Base-by-base conservation (phyloP, 1,140 invertebrate genomes). In the Drosophila eugracilis region DNA sequence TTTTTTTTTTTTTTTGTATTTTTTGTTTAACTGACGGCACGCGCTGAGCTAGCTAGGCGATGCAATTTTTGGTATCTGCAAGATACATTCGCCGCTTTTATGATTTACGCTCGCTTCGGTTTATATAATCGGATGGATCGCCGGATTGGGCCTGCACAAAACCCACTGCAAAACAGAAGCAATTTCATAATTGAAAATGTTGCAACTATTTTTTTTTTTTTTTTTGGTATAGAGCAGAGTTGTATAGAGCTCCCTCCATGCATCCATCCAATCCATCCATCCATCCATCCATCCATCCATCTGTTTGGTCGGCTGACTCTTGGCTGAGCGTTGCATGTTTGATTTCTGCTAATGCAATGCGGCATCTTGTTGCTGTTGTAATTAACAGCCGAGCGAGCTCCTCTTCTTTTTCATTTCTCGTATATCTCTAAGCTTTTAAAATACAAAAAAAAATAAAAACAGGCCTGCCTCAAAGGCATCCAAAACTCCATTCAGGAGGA, bases 161-260 rank as follows among this genome's bases (percentile, higher is more conserved):
- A 50, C 52, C 42, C 49, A 52, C 49, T 67, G 62, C n/a, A n/a
- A 47, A 63, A 58, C 58, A 72, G 42, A 69, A 83, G 55, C 75
- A 85, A 85, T 85, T 85, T 85, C 81, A 86, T 85, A 85, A 85
- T 85, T 85, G 81, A 86, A 85, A 85, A 85, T 85, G 81, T 79
- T 72, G 81, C 81, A 85, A 85, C 77, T 65, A 79, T 85, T n/a
- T n/a, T n/a, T n/a, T n/a, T n/a, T n/a, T n/a, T n/a, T n/a, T n/a
- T n/a, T n/a, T n/a, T 67, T 79, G 78, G 77, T 67, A n/a, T n/a
- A n/a, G n/a, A 60, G 74, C 55, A 45, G 39, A 4, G n/a, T n/a
- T n/a, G n/a, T n/a, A n/a, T n/a, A n/a, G n/a, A 39, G 59, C 75
- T 81, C 44, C 24, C 47, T 32, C 73, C 55, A 62, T 42, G 39